phyloP scores from a whole-genome alignment of 2,888 invertebrate species.

The Frankliniella intonsa region DNA sequence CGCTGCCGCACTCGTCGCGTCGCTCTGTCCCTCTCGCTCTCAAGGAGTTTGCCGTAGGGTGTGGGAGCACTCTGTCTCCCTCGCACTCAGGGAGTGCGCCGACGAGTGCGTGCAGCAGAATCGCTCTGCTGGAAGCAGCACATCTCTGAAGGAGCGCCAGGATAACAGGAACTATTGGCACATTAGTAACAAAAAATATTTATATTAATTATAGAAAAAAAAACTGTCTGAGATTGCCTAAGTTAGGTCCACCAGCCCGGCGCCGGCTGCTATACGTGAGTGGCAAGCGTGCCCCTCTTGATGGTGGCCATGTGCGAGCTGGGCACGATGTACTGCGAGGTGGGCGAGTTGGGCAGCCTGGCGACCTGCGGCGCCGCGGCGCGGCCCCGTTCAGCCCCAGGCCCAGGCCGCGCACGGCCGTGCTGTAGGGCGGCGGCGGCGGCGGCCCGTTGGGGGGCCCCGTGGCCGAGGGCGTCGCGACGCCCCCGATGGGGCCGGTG shows the following conservation, averaged over 20 bases:
- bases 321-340: conserved; percentile 54
- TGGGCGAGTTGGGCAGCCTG: conserved; percentile 50
- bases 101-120: too few species aligned
- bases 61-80: too few species aligned
- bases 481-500: conserved; percentile 53
- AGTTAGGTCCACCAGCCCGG: background rate
- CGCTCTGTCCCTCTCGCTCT: too few species aligned
- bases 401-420: conserved; percentile 37
- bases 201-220: background rate
- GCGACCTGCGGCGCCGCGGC: too few species aligned
- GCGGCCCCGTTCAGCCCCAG: too few species aligned
- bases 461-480: conserved; percentile 58
- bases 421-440: conserved; percentile 40
- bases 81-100: too few species aligned
- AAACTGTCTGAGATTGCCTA: background rate
- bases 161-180: background rate
- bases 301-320: conserved; percentile 56
- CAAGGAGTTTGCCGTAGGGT: too few species aligned
- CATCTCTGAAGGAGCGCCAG: too few species aligned
- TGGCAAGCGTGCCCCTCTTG: conserved; percentile 60
- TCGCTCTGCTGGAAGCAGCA: too few species aligned
- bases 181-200: background rate
- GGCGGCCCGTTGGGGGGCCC: conserved; percentile 39
- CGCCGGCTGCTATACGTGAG: conserved; percentile 56
- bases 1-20: too few species aligned